Evolutionary conservation across 2,113 vertebrate genomes (phyloP), one percentile per base, ranked within the genome.

Genomic region (Xenus cinereus): DNA sequence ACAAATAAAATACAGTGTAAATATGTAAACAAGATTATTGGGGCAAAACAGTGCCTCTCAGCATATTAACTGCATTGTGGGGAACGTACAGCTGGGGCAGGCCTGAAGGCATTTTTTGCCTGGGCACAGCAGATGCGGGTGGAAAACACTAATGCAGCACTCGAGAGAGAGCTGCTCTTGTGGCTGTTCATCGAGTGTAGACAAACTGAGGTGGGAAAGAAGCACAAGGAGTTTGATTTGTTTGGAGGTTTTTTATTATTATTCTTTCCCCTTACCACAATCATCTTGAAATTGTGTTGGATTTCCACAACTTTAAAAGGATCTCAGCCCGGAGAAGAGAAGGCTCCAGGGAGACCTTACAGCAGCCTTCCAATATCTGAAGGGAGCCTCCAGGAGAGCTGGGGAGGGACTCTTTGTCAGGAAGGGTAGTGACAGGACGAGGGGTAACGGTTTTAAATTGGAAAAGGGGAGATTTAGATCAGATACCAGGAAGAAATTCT

Each of bases 11-110:
- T 35, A 48, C 50, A 63, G 63, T 0, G 3, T 68, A 77, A 89
- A 86, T 6, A 37, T 35, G 46, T 83, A 82, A 93, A 95, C 57
- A 95, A 77, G 69, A 91, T 89, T 92, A 84, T 15, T 39, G 30
- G 39, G 64, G 21, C n/a, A 45, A 91, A 79, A 35, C 33, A 87
- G 67, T n/a, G 84, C 87, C 35, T 43, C 41, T 95, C 60, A 90
- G 74, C 72, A 89, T 41, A 37, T 62, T 24, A 63, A 23, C 56
- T 71, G 68, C 46, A 6, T 51, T 46, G 51, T 32, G 75, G 60
- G 45, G 37, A 33, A 33, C 3, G 19, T 20, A 17, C 71, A 92
- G 75, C 85, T 93, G 84, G 53, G 82, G 59, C 28, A 80, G 28
- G 26, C 32, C 68, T 80, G 10, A 26, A 48, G 77, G 90, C 79